Evolutionary conservation across 2,797 vertebrate species (phyloP), one percentile per base, ranked within the genome.

Genomic region (Anolis apletophallus): DNA sequence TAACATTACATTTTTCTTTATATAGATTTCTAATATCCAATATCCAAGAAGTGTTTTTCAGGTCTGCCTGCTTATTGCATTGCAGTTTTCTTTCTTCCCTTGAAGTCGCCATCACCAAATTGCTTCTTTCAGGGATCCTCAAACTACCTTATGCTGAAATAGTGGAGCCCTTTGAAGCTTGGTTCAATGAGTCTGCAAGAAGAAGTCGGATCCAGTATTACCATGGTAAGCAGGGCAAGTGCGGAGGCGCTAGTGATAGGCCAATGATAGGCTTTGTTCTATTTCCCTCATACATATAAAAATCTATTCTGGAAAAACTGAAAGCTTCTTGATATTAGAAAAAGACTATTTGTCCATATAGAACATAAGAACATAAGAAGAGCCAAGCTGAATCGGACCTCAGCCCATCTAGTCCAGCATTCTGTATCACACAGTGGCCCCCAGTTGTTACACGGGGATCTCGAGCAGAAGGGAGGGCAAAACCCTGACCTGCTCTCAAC

Each of bases 111-210:
- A 5, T 78, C n/a, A 8, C 54, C 54, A 19, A 40, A 46, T 84
- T 14, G 34, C 54, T 69, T 88, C 52, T 16, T 34, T 0, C 93
- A 97, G 97, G 96, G 68, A 88, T 97, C 83, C 96, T 98, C 83
- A 96, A 93, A 5, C 90, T 98, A 40, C 97, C 97, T 54, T 98
- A 97, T 1, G 96, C 96, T 9, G 97, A 98, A 91, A 97, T 98
- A 83, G 92, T 95, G 89, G 97, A 98, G 91, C 97, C 96, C 0
- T 97, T 97, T 21, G 97, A 98, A 91, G 97, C 95, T 93, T 98
- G 97, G 97, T 96, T 97, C 52, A 96, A 98, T 86, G 77, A 94
- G 0, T 81, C 91, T 0, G 94, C 91, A n/a, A 94, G 94, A 3
- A 96, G 96, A 87, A 97, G 97, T 91, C 91, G 95, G 40, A 96